Base-by-base conservation (phyloP, 2,113 vertebrate species). In the Entomyzon cyanotis region DNA sequence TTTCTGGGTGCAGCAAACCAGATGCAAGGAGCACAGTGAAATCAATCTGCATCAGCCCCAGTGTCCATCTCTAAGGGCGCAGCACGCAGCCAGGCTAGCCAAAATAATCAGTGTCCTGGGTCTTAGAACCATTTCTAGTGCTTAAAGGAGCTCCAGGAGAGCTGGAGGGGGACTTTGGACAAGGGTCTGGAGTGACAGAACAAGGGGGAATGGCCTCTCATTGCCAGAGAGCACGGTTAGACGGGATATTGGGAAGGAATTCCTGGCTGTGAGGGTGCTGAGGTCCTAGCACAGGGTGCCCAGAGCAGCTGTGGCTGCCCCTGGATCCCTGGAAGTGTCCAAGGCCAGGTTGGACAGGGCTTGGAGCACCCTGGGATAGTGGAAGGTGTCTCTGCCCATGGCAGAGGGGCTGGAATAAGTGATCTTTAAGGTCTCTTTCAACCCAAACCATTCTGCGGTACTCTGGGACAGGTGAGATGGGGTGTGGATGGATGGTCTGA, bases 191-290 rank as follows among this genome's bases (percentile, higher is more conserved):
- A 68, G 30, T 1, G 47, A 31, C 39, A 89, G 11, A 3, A 47
- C 19, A 12, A 16, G 2, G 1, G 5, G n/a, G 14, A 47, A 31
- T 55, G 47, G 28, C n/a, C 53, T 24, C 24, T 19, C 21, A 53
- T 0, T 46, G 33, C 9, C 24, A 68, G n/a, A 60, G 24, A 20
- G 2, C 13, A 13, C 12, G 24, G 4, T 0, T 1, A 7, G 39
- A 14, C 30, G 21, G 55, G 17, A 68, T 30, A 7, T 19, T 53
- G 47, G n/a, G 47, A 31, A 68, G 14, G 30, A 53, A 60, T 67
- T 60, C 2, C 5, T 67, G 31, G 1, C 13, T 62, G 21, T 5
- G 55, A 67, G 9, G 22, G 27, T 52, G 46, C 39, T 0, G 1
- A 53, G 46, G 33, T 5, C 9, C 30, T 75, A 62, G 24, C 24